Base-by-base conservation (phyloP, 2,113 vertebrate genomes). In the Zeus faber region DNA sequence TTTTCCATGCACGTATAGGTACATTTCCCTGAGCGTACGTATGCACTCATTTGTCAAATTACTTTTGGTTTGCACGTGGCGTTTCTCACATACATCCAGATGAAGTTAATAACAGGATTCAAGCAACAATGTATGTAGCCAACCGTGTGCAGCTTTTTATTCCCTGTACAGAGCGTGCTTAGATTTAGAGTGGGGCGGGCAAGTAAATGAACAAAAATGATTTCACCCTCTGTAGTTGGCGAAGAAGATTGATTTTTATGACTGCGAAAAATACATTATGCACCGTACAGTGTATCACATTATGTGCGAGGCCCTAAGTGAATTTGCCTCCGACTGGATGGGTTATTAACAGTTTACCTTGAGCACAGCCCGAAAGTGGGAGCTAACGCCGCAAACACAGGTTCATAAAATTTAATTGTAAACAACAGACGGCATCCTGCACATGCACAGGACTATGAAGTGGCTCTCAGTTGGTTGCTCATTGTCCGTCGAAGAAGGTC, bases 251-350 rank as follows among this genome's bases (percentile, higher is more conserved):
- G 59, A n/a, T n/a, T n/a, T n/a, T n/a, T n/a, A n/a, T n/a, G n/a
- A 70, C 74, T 79, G 66, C 64, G 51, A 61, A 43, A 52, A 76
- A 72, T 58, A 17, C 54, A 68, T 72, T 26, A 62, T 65, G 47
- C 63, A 69, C 70, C 40, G 62, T 53, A 13, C 17, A 45, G 27
- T 26, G 52, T 44, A 58, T 20, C 26, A 57, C 67, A 61, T 58
- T 20, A 26, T 59, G 70, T 77, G 62, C 39, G 54, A 56, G 59
- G 44, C 50, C 41, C 58, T 65, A 47, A 54, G 47, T 24, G 23
- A 62, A 59, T 65, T 26, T 54, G 33, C 68, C 49, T 47, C 55
- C 50, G 49, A 44, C 23, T 52, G 61, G 71, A 65, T 54, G 14
- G 23, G 16, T 62, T 71, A 66, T 58, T 64, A 49, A 39, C 40